Conservation (phyloP, 2,888 invertebrate genomes). For the Orthosia cruda region DNA sequence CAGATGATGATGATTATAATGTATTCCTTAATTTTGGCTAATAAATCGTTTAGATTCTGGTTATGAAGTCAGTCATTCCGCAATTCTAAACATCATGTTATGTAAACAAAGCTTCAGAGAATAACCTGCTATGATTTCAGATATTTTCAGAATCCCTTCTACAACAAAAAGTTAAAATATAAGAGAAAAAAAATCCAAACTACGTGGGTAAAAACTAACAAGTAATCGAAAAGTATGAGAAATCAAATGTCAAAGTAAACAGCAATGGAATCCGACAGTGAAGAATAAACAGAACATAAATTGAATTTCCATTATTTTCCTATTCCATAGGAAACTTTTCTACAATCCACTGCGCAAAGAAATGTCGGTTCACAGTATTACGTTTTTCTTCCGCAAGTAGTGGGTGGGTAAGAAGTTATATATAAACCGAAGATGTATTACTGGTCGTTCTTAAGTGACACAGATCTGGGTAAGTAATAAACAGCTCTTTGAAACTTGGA, state of each 20-base stretch:
- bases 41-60: too few relatives aligned
- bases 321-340: background rate
- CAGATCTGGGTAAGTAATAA: constrained; percentile 33
- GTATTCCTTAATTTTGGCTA: too few relatives aligned
- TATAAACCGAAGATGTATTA: constrained; percentile 19
- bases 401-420: constrained; percentile 1
- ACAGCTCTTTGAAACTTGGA: constrained; percentile 11
- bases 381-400: constrained; percentile 1
- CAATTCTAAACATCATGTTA: too few relatives aligned
- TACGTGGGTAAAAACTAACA: background rate
- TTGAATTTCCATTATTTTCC: constrained; percentile 20
- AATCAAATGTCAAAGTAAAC: background rate
- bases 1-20: too few relatives aligned
- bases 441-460: constrained; percentile 1
- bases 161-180: background rate
- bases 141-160: too few relatives aligned
- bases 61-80: too few relatives aligned
- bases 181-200: background rate
- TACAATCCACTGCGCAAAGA: constrained; percentile 1
- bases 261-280: background rate
- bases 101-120: too few relatives aligned
- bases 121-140: too few relatives aligned
- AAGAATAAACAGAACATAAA: background rate
- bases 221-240: background rate
- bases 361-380: constrained; percentile 5